phyloP scores from a whole-genome alignment of 2,113 vertebrate species.

The Lagenorhynchus albirostris region DNA sequence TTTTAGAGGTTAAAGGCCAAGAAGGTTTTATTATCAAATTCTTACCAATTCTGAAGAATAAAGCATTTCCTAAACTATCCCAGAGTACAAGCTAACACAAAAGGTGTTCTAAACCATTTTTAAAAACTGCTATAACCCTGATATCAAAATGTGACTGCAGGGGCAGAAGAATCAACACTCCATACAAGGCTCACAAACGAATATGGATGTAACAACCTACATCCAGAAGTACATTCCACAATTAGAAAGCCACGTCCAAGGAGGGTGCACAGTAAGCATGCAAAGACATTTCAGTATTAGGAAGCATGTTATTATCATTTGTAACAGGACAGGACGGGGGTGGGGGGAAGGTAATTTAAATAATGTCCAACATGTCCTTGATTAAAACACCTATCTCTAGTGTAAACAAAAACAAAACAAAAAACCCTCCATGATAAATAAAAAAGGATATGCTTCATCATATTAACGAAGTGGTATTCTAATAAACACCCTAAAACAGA shows the following conservation, averaged over 20 bases:
- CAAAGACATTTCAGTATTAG: neutral
- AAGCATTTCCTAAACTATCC: neutral
- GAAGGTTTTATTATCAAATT: neutral
- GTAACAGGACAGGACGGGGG: neutral
- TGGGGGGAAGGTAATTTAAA: neutral
- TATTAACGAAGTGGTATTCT: neutral
- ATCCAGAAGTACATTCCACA: neutral
- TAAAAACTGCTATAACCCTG: neutral
- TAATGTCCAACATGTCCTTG: neutral
- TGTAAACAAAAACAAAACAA: neutral
- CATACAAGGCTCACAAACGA: neutral
- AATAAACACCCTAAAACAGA: neutral
- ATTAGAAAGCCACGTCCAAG: neutral
- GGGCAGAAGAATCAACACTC: neutral
- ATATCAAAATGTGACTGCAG: neutral
- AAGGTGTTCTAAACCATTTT: neutral
- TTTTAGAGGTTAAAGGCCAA: neutral
- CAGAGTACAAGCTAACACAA: neutral
- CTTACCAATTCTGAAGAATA: neutral
- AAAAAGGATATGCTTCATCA: neutral
- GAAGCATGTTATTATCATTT: neutral
- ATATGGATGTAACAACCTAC: neutral
- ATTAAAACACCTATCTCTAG: neutral
- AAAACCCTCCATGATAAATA: neutral
- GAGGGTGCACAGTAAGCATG: neutral